Conservation (phyloP, 2,113 vertebrate genomes). For the Perognathus longimembris region DNA sequence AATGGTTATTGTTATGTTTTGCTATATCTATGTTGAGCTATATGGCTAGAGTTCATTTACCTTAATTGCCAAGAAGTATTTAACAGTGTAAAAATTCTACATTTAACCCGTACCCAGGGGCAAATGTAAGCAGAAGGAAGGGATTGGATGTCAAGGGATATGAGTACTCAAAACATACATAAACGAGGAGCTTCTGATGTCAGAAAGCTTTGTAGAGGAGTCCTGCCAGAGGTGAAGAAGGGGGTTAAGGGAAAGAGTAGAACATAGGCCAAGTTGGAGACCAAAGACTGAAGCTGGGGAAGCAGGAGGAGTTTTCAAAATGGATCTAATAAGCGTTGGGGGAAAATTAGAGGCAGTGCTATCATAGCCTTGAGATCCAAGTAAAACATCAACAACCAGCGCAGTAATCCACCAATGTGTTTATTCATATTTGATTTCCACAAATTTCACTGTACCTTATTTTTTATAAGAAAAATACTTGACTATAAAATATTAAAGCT, state of each 20-base stretch:
- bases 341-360: background rate
- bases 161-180: background rate
- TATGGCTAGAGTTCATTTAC: background rate
- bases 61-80: background rate
- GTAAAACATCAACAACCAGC: background rate
- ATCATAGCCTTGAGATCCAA: background rate
- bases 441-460: background rate
- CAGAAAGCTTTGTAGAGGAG: background rate
- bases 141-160: background rate
- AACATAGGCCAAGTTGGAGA: background rate
- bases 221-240: background rate
- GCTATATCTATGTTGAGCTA: background rate
- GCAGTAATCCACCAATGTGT: background rate
- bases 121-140: background rate
- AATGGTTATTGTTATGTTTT: background rate
- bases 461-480: background rate
- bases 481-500: constrained; percentile 7
- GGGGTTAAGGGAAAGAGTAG: background rate
- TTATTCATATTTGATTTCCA: background rate
- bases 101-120: background rate
- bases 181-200: background rate
- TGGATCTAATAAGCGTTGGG: background rate
- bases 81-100: background rate
- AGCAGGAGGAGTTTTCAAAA: background rate
- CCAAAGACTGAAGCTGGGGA: background rate